A percentile compares a stretch with the other conserved stretches of the same genome.
Conservation (phyloP, 2,113 vertebrate genomes). For the Cygnus atratus region DNA sequence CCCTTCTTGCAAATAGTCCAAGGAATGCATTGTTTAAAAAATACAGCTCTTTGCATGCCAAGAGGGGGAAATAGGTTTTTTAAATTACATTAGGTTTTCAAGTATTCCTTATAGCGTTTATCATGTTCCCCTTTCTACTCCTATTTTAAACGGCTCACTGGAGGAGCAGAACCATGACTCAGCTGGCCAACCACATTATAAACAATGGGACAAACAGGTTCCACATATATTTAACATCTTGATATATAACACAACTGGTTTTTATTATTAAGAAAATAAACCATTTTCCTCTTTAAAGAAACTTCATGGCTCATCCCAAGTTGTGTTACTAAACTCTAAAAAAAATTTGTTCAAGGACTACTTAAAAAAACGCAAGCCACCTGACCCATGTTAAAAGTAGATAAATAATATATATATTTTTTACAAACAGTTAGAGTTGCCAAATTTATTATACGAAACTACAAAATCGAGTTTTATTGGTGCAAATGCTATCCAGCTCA, state of each 20-base stretch:
- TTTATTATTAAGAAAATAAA: neutral
- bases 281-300: neutral
- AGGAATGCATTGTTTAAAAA: neutral
- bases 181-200: neutral
- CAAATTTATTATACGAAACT: neutral
- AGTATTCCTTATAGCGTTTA: neutral
- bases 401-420: neutral
- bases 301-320: neutral
- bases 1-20: neutral
- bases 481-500: neutral
- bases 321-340: neutral
- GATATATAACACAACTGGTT: fast-evolving
- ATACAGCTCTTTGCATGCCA: neutral
- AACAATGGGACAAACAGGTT: neutral
- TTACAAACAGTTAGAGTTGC: neutral
- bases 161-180: neutral
- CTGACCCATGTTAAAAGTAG: neutral
- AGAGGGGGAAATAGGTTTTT: neutral
- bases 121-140: neutral
- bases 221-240: neutral
- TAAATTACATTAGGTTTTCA: neutral
- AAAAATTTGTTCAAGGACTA: neutral
- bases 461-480: neutral
- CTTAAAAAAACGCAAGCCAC: neutral
- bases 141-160: neutral